These are phyloP conservation scores for Penelope pileata DNA, from an alignment of 2,113 vertebrate species.

Conservation along the genomic window DNA sequence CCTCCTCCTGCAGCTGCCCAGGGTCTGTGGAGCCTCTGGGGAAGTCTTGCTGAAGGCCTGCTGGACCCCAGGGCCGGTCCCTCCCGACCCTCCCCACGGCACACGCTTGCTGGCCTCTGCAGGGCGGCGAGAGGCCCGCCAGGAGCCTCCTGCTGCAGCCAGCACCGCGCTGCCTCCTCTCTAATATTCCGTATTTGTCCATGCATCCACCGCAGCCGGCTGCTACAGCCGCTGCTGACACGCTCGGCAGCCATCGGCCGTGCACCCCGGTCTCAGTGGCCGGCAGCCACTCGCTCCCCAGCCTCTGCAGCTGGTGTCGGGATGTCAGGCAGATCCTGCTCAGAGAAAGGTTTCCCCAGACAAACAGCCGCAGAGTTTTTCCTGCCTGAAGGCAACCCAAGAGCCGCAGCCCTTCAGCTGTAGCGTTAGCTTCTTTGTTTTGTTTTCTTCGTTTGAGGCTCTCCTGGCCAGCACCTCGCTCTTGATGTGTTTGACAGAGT, in stretches of 20 bases:
- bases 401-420: background rate
- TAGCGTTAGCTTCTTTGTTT: background rate
- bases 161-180: slow-evolving; percentile 25
- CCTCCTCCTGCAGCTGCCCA: background rate
- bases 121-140: background rate
- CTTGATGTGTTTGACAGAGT: slow-evolving; percentile 37
- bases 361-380: background rate
- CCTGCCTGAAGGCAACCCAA: background rate
- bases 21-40: background rate
- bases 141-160: background rate
- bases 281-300: background rate
- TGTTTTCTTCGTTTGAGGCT: background rate
- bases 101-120: background rate
- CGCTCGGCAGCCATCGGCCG: background rate
- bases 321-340: background rate
- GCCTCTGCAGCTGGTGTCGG: background rate
- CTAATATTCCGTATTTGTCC: slow-evolving; percentile 66
- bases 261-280: no score
- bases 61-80: background rate
- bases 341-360: background rate
- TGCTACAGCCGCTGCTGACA: background rate
- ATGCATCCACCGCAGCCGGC: background rate
- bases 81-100: background rate
- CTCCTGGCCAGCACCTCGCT: background rate
- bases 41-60: background rate